phyloP scores from a whole-genome alignment of 37 sponge, comb jelly and placozoan genomes.

The Theonella swinhoei region DNA sequence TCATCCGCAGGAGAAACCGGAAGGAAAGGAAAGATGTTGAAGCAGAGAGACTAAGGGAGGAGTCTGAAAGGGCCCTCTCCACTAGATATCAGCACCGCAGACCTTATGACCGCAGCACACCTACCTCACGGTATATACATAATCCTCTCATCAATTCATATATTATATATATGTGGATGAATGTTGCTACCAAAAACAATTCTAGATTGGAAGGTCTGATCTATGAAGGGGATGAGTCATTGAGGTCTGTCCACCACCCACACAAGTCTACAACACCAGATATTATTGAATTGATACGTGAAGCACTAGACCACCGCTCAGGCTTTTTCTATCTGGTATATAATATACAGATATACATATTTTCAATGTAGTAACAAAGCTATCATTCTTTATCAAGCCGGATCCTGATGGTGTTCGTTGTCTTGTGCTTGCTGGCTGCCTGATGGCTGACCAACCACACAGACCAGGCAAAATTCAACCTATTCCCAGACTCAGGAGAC shows the following conservation, averaged over 20 bases:
- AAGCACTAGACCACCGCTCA: not conserved
- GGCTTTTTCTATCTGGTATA: not conserved
- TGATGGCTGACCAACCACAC: slow-evolving; percentile 17
- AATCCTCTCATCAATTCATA: not conserved
- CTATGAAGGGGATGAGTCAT: not conserved
- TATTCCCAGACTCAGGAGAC: slow-evolving; percentile 43
- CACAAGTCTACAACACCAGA: not conserved
- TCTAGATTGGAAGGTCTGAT: not conserved
- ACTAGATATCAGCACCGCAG: slow-evolving; percentile 1
- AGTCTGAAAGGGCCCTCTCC: not conserved
- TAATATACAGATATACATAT: not conserved
- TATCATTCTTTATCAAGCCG: slow-evolving; percentile 21
- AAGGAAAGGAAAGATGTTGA: slow-evolving; percentile 29
- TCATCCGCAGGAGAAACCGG: slow-evolving; percentile 39
- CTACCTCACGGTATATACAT: not conserved
- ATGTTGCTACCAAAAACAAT: too few relatives aligned
- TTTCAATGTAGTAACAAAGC: not conserved
- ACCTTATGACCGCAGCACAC: not conserved
- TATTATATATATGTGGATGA: too few relatives aligned
- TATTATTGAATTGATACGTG: not conserved
- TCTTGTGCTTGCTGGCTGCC: slow-evolving; percentile 60
- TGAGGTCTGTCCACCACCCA: not conserved
- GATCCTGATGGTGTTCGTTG: slow-evolving; percentile 60
- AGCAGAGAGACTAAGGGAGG: not conserved
- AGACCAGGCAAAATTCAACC: slow-evolving; percentile 45